Evolutionary conservation across 2,113 vertebrate species (phyloP), one percentile per base, ranked within the genome.

Genomic region (Melanostigma gelatinosum): DNA sequence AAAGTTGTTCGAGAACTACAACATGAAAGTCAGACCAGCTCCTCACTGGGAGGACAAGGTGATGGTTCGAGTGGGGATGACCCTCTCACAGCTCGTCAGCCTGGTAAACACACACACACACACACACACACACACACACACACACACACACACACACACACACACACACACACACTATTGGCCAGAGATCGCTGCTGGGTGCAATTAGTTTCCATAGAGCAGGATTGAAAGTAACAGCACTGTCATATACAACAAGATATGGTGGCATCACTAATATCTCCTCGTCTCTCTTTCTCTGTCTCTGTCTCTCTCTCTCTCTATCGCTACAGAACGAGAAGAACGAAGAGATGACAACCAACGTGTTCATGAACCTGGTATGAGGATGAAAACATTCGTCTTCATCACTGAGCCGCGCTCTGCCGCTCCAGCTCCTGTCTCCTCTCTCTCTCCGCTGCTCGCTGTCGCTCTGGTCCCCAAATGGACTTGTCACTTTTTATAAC

Each of bases 281-380:
- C 32, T 22, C 22, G 15, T 40, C 18, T 55, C 40, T 69, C 18
- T 65, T 11, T 34, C 62, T 38, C n/a, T 54, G 32, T 32, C 32
- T 34, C 34, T 34, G 0, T 34, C 58, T 24, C 24, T 24, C 24
- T 24, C 24, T 24, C 24, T 79, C 48, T 80, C 11, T 80, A 2
- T 29, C 52, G 3, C 73, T 44, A 11, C 91, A 98, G 97, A 95
- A 97, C 7, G 96, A 97, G 84, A 97, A 98, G 84, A 95, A 97
- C 20, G 96, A 95, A 71, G 95, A 97, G 82, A 95, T 98, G 95
- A 97, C 94, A 46, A 97, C 96, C 72, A 98, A 97, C 65, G 96
- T 97, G 66, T 97, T 95, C 86, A 93, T 98, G 95, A 95, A 97
- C 87, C 82, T 96, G 96, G 96, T 97, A 93, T 13, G 70, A 72